Evolutionary conservation across 2,888 invertebrate genomes (phyloP), one percentile per base, ranked within the genome.

Genomic region (Phania funesta): DNA sequence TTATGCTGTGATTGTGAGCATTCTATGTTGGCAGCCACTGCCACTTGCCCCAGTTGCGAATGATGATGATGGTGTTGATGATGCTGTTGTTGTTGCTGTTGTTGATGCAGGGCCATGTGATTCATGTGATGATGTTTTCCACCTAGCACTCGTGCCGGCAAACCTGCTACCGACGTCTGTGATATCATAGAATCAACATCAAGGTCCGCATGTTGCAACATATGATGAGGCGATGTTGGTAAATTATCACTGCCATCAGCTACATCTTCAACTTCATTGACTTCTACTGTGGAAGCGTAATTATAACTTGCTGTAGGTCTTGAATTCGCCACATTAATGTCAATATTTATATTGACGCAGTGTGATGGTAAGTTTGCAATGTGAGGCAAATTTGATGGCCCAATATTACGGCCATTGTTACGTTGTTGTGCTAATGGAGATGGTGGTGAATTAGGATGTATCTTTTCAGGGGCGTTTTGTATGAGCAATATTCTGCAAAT

Each of bases 391-490:
- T 79, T 84, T 54, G 35, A 44, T 41, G 60, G 73, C 58, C 75
- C 83, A 79, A 32, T 82, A 74, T 58, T 79, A 64, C 70, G 86
- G 46, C 67, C 85, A 60, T 52, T 74, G 20, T 58, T 75, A 46
- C 84, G 84, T 46, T 84, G 84, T 46, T 79, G 83, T 26, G 86
- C 84, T 24, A 92, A 92, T 26, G 95, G 94, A n/a, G 95, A 94
- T 4, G 94, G 93, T 48, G 94, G 93, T 73, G 93, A 92, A 83
- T 92, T 89, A 70, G 94, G 93, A 70, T 93, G 93, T 5, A 93
- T 87, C 91, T 96, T 96, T 90, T 96, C 96, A 4, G 97, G 96
- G 58, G 96, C 97, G 91, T 97, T 97, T 92, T 98, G 98, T 86
- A 98, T 97, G 85, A 96, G 93, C 85, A 98, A 95, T 88, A 98